Evolutionary conservation across 2,113 vertebrate species (phyloP).

Genomic region (Engraulis encrasicolus): DNA sequence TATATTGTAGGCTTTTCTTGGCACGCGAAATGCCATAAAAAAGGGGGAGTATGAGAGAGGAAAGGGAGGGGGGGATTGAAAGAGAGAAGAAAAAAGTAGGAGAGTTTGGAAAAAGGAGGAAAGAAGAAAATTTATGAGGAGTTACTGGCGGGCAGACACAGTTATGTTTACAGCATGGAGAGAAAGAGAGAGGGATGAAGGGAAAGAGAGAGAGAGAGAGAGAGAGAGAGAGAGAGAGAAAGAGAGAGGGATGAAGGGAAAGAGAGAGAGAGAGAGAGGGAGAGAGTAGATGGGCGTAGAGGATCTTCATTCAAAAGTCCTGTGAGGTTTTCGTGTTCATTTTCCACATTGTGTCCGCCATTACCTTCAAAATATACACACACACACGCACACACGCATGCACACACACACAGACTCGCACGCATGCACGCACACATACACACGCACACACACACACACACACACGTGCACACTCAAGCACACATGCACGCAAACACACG

Average conservation of each 20-base stretch:
- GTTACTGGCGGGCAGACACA: constrained; percentile 52
- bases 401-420: too few relatives aligned
- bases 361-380: background rate
- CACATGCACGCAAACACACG: too few relatives aligned
- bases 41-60: constrained; percentile 21
- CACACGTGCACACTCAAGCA: too few relatives aligned
- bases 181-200: too few relatives aligned
- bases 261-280: background rate
- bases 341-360: background rate
- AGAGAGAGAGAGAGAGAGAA: background rate
- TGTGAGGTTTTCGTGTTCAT: constrained; percentile 39
- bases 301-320: constrained; percentile 47
- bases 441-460: background rate
- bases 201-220: background rate
- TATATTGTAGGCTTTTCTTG: background rate
- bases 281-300: background rate
- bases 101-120: background rate
- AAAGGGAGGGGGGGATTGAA: constrained; percentile 16
- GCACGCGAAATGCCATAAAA: background rate
- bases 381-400: background rate
- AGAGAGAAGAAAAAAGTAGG: background rate
- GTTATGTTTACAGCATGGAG: constrained; percentile 30
- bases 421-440: background rate
- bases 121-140: constrained; percentile 55
- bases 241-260: background rate